Conservation (phyloP, 2,888 invertebrate species). For the Hanleya hanleyi region DNA sequence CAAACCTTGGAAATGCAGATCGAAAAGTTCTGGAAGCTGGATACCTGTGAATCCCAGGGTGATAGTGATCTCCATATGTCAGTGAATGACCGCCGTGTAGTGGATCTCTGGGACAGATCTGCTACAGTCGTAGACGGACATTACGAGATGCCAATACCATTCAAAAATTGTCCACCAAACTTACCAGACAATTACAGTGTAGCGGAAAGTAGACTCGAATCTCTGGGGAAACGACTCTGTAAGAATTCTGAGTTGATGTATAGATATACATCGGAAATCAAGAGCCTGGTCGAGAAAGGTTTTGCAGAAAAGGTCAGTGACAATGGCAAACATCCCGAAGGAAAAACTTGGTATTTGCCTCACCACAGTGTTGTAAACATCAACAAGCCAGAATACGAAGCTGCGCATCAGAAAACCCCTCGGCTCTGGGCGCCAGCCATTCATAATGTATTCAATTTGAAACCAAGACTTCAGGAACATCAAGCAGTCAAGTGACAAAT, state of each 20-base stretch:
- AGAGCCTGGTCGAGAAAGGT: neutral
- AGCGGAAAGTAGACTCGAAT: neutral
- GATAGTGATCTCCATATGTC: conserved; percentile 81
- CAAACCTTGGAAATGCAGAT: conserved; percentile 88
- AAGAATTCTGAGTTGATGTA: neutral
- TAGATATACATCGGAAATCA: neutral
- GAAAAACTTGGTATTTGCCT: conserved; percentile 16
- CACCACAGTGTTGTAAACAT: conserved; percentile 13
- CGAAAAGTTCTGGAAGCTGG: conserved; percentile 76
- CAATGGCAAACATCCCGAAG: neutral
- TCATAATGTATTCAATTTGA: too few relatives aligned
- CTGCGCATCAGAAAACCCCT: too few relatives aligned
- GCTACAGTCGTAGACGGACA: conserved; percentile 3
- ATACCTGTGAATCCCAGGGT: conserved; percentile 78
- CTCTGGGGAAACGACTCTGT: neutral
- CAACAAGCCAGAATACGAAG: conserved; percentile 9
- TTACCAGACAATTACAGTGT: too few relatives aligned
- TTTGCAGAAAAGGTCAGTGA: neutral
- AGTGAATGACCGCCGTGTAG: conserved; percentile 77
- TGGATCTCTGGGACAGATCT: conserved; percentile 12
- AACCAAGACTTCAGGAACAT: too few relatives aligned
- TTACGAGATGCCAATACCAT: conserved; percentile 23
- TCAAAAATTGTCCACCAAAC: conserved; percentile 4
- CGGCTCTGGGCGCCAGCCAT: too few relatives aligned
- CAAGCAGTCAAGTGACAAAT: too few relatives aligned